phyloP scores from a whole-genome alignment of 2,113 vertebrate genomes.

The Micromys minutus region DNA sequence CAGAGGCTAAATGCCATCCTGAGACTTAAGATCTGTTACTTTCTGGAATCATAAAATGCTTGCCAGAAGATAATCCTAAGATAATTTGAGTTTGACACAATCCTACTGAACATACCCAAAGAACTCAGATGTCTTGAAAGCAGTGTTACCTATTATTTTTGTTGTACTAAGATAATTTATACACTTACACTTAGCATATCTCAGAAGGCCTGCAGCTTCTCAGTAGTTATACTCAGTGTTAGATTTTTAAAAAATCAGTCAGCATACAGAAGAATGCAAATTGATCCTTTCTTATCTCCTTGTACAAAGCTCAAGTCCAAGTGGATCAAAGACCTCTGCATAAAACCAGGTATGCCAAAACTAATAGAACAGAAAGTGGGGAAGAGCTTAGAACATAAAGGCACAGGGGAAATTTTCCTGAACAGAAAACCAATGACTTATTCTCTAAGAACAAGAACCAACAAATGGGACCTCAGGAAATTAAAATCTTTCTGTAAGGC shows the following conservation, averaged over 20 bases:
- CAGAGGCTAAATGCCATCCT: neutral
- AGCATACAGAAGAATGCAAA: no score
- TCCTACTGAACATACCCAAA: neutral
- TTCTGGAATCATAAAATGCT: neutral
- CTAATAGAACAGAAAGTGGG: no score
- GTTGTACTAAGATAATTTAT: neutral
- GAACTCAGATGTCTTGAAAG: slow-evolving; percentile 11
- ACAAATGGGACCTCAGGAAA: no score
- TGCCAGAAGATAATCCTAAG: slow-evolving; percentile 8
- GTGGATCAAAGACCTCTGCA: no score
- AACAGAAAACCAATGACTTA: no score
- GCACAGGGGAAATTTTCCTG: no score
- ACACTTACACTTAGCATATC: neutral
- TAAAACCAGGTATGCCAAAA: no score
- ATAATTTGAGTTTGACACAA: slow-evolving; percentile 2
- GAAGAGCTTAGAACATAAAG: no score
- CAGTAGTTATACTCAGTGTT: neutral
- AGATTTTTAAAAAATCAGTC: neutral
- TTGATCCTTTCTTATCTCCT: no score
- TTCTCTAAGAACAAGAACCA: no score
- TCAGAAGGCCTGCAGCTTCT: neutral
- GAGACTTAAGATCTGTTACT: slow-evolving; percentile 33
- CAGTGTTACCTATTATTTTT: slow-evolving; percentile 12
- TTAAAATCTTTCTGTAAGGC: no score
- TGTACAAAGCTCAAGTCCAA: no score